phyloP scores from a whole-genome alignment of 2,113 vertebrate species.

The Pontoporia blainvillei region DNA sequence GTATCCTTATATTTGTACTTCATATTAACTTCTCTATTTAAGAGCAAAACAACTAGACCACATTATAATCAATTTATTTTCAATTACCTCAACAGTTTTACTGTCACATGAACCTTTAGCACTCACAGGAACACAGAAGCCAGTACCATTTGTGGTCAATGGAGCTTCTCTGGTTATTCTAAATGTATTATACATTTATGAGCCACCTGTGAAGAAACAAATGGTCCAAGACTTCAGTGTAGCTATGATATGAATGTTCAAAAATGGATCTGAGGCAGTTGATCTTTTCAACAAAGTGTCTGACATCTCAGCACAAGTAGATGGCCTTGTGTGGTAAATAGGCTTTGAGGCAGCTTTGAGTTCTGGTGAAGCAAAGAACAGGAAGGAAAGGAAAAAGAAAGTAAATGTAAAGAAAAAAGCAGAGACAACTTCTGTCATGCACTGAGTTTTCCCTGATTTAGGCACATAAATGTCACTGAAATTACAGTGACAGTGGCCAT shows the following conservation, averaged over 20 bases:
- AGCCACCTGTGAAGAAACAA: slow-evolving; percentile 45
- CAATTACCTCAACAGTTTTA: neutral
- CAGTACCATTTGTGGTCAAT: slow-evolving; percentile 12
- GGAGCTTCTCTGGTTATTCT: neutral
- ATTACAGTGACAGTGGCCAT: neutral
- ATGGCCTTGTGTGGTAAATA: neutral
- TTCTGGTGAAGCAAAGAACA: neutral
- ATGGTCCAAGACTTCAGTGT: neutral
- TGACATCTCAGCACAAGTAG: neutral
- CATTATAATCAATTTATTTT: neutral
- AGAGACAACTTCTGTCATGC: neutral
- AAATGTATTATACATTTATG: slow-evolving; percentile 29
- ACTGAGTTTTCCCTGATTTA: neutral
- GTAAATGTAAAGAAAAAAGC: neutral
- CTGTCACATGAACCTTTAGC: neutral
- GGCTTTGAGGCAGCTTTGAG: neutral
- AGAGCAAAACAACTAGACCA: neutral
- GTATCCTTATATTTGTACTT: neutral
- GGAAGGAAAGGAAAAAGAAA: neutral
- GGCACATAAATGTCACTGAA: neutral
- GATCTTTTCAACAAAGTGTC: neutral
- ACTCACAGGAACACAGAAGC: neutral
- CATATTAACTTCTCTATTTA: neutral
- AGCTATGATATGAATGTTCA: neutral
- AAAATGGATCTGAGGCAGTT: neutral